Conservation (phyloP, 2,888 invertebrate genomes). For the Cinara cedri region DNA sequence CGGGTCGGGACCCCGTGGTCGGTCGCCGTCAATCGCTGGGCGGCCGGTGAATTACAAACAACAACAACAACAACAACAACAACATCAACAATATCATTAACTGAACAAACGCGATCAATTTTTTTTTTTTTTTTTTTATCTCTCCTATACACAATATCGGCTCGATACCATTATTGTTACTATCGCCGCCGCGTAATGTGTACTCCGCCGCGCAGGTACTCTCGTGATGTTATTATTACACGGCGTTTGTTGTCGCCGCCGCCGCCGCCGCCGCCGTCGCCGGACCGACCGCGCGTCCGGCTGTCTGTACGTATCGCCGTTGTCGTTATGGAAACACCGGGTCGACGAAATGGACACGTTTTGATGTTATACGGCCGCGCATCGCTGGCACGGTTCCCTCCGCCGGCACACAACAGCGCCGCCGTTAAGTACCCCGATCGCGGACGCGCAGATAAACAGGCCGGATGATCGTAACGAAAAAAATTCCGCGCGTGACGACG, state of each 20-base stretch:
- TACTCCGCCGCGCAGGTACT: background rate
- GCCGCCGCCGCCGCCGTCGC: slow-evolving; percentile 5
- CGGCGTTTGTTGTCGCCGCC: slow-evolving; percentile 17
- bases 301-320: too few relatives aligned
- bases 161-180: background rate
- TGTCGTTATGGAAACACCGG: too few relatives aligned
- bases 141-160: slow-evolving; percentile 5
- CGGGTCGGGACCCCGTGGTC: slow-evolving; percentile 41
- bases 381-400: too few relatives aligned
- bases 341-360: too few relatives aligned
- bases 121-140: too few relatives aligned
- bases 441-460: too few relatives aligned
- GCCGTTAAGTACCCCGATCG: too few relatives aligned
- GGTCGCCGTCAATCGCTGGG: background rate
- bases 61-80: too few relatives aligned
- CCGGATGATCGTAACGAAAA: too few relatives aligned
- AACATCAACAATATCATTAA: slow-evolving; percentile 38
- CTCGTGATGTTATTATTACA: slow-evolving; percentile 47
- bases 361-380: too few relatives aligned
- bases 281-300: background rate
- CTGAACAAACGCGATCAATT: slow-evolving; percentile 55
- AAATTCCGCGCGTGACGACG: too few relatives aligned
- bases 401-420: too few relatives aligned
- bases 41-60: slow-evolving; percentile 20
- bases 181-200: background rate